Conservation (phyloP, 1,140 invertebrate species). For the Gonioctena quinquepunctata region DNA sequence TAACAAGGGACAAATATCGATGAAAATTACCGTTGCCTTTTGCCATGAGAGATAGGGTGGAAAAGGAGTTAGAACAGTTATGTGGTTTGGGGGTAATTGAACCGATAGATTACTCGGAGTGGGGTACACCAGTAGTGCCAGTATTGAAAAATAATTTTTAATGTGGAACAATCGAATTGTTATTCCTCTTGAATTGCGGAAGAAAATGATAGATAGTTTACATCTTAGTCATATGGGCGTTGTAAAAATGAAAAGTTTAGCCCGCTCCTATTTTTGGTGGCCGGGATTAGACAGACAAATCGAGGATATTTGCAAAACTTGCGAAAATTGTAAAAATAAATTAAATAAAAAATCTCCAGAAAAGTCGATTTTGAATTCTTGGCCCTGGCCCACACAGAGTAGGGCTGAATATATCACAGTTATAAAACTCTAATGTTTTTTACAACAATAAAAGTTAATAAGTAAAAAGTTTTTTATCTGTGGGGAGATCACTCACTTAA, state of each 20-base stretch:
- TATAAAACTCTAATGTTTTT: too few relatives aligned
- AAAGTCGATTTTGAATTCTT: too few relatives aligned
- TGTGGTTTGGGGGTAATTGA: background rate
- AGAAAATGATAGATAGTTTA: background rate
- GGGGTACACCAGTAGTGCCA: background rate
- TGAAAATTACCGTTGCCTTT: slow-evolving; percentile 7
- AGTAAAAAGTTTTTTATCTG: too few relatives aligned
- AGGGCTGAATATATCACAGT: too few relatives aligned
- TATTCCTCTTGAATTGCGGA: background rate
- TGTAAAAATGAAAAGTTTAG: background rate
- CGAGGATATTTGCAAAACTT: background rate
- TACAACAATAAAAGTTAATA: too few relatives aligned
- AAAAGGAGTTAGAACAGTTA: slow-evolving; percentile 33
- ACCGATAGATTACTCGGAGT: background rate
- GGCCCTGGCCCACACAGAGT: too few relatives aligned
- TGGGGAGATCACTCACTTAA: too few relatives aligned
- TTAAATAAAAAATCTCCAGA: too few relatives aligned
- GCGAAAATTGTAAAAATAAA: too few relatives aligned
- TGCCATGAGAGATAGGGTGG: background rate
- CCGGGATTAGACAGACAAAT: background rate
- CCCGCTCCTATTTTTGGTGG: background rate
- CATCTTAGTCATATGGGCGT: background rate
- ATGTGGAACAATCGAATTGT: background rate
- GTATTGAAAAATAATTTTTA: background rate
- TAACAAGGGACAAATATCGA: background rate